Evolutionary conservation across 2,113 vertebrate genomes (phyloP), one percentile per base, ranked within the genome.

Genomic region (Triplophysa siluroides): DNA sequence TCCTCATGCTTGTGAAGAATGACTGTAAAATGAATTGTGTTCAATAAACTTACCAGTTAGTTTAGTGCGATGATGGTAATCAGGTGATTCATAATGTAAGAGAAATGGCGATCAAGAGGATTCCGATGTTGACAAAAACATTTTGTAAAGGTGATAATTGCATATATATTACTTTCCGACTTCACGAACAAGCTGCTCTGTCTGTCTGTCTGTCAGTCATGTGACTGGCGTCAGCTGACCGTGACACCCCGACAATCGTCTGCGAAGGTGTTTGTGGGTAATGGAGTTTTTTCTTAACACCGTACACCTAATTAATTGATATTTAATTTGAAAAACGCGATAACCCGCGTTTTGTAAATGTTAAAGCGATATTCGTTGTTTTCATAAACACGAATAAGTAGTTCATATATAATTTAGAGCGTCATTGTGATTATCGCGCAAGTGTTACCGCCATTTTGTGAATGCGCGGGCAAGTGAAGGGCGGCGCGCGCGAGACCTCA

Each of bases 201-300:
- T 29, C 29, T 29, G 29, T 29, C 43, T 43, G 16, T 8, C 62
- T 14, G 23, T 62, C 90, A 91, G n/a, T 62, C 90, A 92, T 86
- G 89, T 92, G 91, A 91, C 58, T 50, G 43, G 16, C 52, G 47
- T 90, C 91, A 92, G 90, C 89, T 92, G 91, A 90, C 54, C 4
- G 23, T 47, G 56, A 14, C 41, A 16, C 47, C 16, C 3, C 0
- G n/a, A 56, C 18, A 5, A 0, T 2, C 2, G 8, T 29, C 23
- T 1, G 60, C 52, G 24, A 29, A 78, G 0, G 3, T 56, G 0
- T 76, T 74, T 61, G 14, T 83, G 87, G 87, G 82, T 81, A 79
- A 61, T 41, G 1, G 26, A 68, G 85, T 88, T 78, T 71, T 65
- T 21, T 43, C 43, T 38, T 65, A 13, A 13, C 5, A 63, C 23